These are phyloP conservation scores for Spatulosminthurus flaviceps DNA, from an alignment of 2,888 invertebrate species.

Conservation along the genomic window DNA sequence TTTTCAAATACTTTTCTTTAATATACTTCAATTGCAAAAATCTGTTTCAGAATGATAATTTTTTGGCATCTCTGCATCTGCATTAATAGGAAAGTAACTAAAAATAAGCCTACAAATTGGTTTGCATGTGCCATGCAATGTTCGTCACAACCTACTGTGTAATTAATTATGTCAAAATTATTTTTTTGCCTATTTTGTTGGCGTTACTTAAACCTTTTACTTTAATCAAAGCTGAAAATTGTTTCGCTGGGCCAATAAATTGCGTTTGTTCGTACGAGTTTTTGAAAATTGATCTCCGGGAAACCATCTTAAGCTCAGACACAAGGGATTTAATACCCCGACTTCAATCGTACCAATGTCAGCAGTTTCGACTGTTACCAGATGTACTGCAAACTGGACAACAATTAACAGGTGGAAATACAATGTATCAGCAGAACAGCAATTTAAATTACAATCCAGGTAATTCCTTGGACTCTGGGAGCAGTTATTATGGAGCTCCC, in stretches of 20 bases:
- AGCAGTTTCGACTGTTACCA: constrained; percentile 6
- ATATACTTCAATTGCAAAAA: too few species aligned
- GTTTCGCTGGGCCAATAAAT: neutral
- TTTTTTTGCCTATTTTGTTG: neutral
- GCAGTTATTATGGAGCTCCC: too few species aligned
- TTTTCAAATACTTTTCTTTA: too few species aligned
- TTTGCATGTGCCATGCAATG: neutral
- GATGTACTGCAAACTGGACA: neutral
- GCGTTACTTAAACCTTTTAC: neutral
- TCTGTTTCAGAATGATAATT: neutral
- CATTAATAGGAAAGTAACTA: neutral
- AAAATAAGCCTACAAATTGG: neutral
- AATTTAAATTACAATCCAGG: neutral
- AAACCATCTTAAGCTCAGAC: neutral
- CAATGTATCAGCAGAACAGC: neutral
- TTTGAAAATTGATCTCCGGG: neutral
- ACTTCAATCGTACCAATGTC: constrained; percentile 15
- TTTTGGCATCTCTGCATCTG: neutral
- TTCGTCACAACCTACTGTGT: constrained; percentile 11
- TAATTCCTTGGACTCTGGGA: too few species aligned
- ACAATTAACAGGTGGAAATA: neutral
- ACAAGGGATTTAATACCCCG: neutral
- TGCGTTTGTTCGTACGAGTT: constrained; percentile 25
- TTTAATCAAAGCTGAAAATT: neutral
- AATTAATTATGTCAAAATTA: neutral